These are phyloP conservation scores for Pteria penguin DNA, from an alignment of 2,888 invertebrate genomes.

Conservation along the genomic window DNA sequence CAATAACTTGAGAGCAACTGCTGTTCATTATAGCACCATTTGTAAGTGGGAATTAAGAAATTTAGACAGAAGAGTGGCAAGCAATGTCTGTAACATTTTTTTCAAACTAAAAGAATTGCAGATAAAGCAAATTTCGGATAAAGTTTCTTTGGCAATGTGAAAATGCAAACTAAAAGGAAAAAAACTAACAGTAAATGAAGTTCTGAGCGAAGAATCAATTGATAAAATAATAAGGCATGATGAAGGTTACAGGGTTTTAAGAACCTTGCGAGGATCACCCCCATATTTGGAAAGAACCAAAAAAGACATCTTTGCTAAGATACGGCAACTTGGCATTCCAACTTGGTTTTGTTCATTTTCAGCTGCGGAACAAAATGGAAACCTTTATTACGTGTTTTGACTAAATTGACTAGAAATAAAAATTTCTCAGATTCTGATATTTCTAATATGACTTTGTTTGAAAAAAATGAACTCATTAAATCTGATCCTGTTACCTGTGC, in stretches of 20 bases:
- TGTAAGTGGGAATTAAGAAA: constrained; percentile 42
- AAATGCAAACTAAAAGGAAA: no score
- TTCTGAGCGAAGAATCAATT: constrained; percentile 19
- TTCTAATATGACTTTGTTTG: not conserved
- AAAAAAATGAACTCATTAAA: not conserved
- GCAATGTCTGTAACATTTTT: constrained; percentile 39
- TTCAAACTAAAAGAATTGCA: constrained; percentile 46
- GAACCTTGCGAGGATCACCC: constrained; percentile 42
- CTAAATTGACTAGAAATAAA: constrained; percentile 14
- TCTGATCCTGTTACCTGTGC: constrained; percentile 37
- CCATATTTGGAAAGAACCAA: constrained; percentile 42
- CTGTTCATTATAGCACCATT: constrained; percentile 18
- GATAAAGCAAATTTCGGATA: constrained; percentile 1
- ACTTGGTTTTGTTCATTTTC: constrained; percentile 46
- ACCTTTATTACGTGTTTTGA: constrained; percentile 34
- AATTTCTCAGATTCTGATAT: not conserved
- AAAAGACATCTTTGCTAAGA: constrained; percentile 48
- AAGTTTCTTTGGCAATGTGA: not conserved
- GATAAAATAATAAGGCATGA: constrained; percentile 14
- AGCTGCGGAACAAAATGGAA: constrained; percentile 50
- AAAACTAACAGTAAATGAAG: constrained; percentile 24
- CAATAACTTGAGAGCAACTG: not conserved
- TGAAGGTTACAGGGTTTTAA: constrained; percentile 43
- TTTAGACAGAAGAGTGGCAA: constrained; percentile 35
- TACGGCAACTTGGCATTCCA: constrained; percentile 39